Evolutionary conservation across 1,140 invertebrate genomes (phyloP).

Genomic region (Periplaneta americana): DNA sequence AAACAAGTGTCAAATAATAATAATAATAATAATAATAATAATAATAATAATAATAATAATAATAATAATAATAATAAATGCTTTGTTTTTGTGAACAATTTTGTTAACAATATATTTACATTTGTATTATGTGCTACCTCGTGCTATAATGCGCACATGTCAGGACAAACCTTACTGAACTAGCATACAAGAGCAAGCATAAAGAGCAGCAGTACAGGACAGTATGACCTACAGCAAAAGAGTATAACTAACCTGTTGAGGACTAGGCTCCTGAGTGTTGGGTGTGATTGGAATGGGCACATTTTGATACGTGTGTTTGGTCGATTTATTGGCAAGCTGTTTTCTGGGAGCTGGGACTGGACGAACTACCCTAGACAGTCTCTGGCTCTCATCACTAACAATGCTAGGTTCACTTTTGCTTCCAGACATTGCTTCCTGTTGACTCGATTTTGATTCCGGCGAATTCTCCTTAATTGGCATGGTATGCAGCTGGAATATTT

Average conservation of each 20-base stretch:
- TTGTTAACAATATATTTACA: no score
- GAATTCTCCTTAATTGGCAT: neutral
- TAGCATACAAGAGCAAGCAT: neutral
- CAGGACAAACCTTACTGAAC: no score
- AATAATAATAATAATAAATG: no score
- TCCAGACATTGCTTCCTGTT: neutral
- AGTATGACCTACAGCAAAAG: neutral
- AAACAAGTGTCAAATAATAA: no score
- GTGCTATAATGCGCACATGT: no score
- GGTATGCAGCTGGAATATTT: neutral
- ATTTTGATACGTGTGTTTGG: constrained; percentile 47
- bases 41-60: no score
- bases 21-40: no score
- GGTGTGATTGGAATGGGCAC: constrained; percentile 43
- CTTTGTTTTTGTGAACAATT: no score
- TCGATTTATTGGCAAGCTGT: constrained; percentile 33
- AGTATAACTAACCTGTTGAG: constrained; percentile 15
- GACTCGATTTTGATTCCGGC: neutral
- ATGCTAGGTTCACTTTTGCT: constrained; percentile 3
- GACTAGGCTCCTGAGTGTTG: constrained; percentile 18
- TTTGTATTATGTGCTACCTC: no score
- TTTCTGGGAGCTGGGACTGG: constrained; percentile 41
- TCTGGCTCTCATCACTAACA: neutral
- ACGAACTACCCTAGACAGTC: constrained; percentile 16
- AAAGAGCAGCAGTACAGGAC: neutral